Evolutionary conservation across 2,113 vertebrate genomes (phyloP).

Genomic region (Rostratula benghalensis): DNA sequence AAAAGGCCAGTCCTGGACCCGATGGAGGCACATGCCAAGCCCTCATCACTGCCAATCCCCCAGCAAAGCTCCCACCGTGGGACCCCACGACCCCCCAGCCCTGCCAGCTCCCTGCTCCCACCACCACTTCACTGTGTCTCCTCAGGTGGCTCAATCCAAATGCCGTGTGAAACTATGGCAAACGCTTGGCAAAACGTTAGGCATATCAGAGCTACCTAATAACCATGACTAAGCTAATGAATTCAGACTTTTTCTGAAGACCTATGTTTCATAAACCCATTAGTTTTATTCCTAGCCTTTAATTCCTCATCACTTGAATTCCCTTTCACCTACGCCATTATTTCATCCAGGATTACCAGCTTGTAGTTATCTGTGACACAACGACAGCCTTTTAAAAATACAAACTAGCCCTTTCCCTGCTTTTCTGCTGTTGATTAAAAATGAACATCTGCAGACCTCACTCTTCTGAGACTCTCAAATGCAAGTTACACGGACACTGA

Average conservation of each 20-base stretch:
- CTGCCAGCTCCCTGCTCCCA: background rate
- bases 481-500: background rate
- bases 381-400: background rate
- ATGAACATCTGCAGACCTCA: background rate
- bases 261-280: background rate
- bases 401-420: background rate
- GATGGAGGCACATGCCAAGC: background rate
- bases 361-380: background rate
- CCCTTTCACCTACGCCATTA: background rate
- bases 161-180: background rate
- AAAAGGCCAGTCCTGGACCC: background rate
- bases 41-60: background rate
- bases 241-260: background rate
- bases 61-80: background rate
- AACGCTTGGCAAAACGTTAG: background rate
- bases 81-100: background rate
- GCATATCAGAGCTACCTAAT: background rate
- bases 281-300: conserved; percentile 4
- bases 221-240: conserved; percentile 31
- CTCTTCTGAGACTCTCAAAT: background rate
- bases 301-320: background rate
- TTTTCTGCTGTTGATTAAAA: background rate
- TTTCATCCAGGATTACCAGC: background rate
- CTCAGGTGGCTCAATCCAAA: background rate
- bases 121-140: background rate